Conservation (phyloP, 2,797 vertebrate genomes). For the Sebastes hubbsi region DNA sequence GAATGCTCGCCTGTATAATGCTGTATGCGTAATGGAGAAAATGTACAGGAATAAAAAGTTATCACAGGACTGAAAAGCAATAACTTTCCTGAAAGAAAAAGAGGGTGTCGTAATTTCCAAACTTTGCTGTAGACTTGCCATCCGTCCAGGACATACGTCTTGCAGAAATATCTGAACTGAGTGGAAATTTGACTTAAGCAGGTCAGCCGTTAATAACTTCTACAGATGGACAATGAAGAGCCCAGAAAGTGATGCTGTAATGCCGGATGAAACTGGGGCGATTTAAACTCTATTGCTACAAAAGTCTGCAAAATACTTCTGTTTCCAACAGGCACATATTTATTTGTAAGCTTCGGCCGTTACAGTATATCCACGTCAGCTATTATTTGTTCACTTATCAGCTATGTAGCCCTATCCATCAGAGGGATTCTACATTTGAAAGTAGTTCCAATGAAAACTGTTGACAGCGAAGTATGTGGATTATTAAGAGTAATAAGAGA, state of each 20-base stretch:
- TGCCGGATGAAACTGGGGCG: conserved; percentile 9
- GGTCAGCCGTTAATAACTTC: conserved; percentile 52
- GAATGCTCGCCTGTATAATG: conserved; percentile 43
- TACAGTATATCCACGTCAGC: background rate
- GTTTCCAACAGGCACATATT: background rate
- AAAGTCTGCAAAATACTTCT: background rate
- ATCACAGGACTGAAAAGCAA: conserved; percentile 47
- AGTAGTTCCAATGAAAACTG: background rate
- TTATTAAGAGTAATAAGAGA: background rate
- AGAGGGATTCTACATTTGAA: background rate
- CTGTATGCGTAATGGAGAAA: conserved; percentile 56
- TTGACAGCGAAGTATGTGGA: background rate
- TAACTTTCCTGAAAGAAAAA: conserved; percentile 24
- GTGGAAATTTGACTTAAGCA: conserved; percentile 50
- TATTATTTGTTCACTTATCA: background rate
- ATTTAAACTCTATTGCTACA: background rate
- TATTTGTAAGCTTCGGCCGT: background rate
- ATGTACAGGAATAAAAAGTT: conserved; percentile 54
- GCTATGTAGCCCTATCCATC: background rate
- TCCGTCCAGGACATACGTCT: conserved; percentile 42
- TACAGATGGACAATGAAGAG: conserved; percentile 56
- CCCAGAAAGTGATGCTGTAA: conserved; percentile 14
- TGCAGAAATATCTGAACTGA: conserved; percentile 43
- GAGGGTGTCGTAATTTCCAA: conserved; percentile 52
- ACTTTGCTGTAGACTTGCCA: conserved; percentile 41